Conservation (phyloP, 2,888 invertebrate species). For the Busseola fusca region DNA sequence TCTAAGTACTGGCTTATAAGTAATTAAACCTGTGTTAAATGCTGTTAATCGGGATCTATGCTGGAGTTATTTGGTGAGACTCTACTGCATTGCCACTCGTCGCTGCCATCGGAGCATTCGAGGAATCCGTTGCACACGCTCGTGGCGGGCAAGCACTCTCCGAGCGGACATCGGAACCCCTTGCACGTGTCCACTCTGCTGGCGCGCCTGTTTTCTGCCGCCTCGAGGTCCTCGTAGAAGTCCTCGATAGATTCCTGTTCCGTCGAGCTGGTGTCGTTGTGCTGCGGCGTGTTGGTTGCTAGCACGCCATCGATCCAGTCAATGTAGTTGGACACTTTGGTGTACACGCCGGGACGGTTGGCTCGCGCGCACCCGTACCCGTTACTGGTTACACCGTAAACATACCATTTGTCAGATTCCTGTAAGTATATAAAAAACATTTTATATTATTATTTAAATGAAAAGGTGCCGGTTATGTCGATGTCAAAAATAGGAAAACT, state of each 20-base stretch:
- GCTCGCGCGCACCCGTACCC: conserved; percentile 94
- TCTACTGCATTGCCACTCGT: conserved; percentile 90
- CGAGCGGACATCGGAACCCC: conserved; percentile 93
- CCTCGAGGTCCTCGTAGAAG: conserved; percentile 81
- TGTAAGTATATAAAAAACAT: conserved; percentile 60
- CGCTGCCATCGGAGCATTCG: conserved; percentile 93
- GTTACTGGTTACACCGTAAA: conserved; percentile 93
- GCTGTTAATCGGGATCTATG: conserved; percentile 77
- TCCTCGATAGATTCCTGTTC: conserved; percentile 74
- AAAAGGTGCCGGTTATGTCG: not conserved
- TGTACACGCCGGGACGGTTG: conserved; percentile 94
- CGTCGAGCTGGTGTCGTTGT: conserved; percentile 66
- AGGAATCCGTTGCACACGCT: conserved; percentile 93
- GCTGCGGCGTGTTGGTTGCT: conserved; percentile 73
- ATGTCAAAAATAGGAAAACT: not conserved
- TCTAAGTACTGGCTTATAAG: conserved; percentile 82
- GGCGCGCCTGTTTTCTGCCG: conserved; percentile 80
- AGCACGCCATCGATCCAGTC: conserved; percentile 91
- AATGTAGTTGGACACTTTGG: conserved; percentile 93
- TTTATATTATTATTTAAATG: not conserved
- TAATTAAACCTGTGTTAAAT: conserved; percentile 58
- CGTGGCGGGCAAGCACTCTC: conserved; percentile 92
- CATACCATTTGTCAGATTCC: conserved; percentile 87
- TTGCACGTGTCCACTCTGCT: conserved; percentile 85
- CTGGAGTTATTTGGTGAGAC: conserved; percentile 71